Evolutionary conservation across 2,113 vertebrate species (phyloP), one percentile per base, ranked within the genome.

Genomic region (Ascaphus truei): DNA sequence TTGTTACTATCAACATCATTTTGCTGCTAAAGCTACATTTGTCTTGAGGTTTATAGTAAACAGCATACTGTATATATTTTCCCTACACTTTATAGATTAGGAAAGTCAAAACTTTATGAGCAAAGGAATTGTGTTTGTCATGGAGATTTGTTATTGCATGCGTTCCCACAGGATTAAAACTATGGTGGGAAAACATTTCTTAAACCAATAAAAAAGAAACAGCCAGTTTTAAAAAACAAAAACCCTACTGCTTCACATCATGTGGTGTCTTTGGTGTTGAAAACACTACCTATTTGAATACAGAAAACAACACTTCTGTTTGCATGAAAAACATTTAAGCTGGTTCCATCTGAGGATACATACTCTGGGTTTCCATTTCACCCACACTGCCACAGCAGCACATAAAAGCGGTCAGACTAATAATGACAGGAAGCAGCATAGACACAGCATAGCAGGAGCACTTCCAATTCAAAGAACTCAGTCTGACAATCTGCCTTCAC

Each of bases 361-460:
- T 90, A 94, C 84, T 96, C 88, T 95, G 93, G 94, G 94, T 94
- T 93, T 96, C 91, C 96, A 96, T 98, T 88, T 94, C 86, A 92
- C 93, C 87, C 88, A 92, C 88, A 90, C 87, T 80, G 85, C 86
- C 86, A 86, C 82, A 88, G 89, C 91, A 94, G 94, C 90, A 92
- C 93, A 94, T 83, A 93, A 90, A 88, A 92, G 90, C 92, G 89
- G 78, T 88, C 89, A 92, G 87, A 90, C 86, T 89, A 91, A 89
- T 90, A 91, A 94, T 91, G 88, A 88, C 85, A 89, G 88, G 90
- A 95, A 93, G 90, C 94, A 92, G 85, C 95, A 96, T 91, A 94
- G 96, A 88, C 96, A 98, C 95, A 97, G 94, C 94, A 90, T 99
- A 92, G 93, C 89, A 86, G 96, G 96, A 83, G 92, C 94, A 87